Base-by-base conservation (phyloP, 2,113 vertebrate species). In the Aptenodytes patagonicus region DNA sequence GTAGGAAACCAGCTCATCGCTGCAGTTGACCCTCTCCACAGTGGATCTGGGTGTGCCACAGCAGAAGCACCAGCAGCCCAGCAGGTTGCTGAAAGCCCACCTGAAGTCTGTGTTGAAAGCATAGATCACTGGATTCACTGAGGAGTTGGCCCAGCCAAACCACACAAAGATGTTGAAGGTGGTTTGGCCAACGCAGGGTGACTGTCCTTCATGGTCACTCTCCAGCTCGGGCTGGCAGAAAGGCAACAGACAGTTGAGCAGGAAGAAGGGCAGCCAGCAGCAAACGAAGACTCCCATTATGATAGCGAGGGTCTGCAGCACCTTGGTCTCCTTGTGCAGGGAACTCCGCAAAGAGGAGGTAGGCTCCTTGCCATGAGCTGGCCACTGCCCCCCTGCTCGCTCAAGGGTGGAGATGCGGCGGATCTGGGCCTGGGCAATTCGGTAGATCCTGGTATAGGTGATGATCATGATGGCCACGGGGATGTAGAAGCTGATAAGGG, bases 91-190 rank as follows among this genome's bases (percentile, higher is more conserved):
- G 93, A 99, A 99, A 31, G 98, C 98, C 93, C 97, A 97, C 54
- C 98, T 95, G 89, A 98, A 99, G 73, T 99, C 98, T 2, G 98
- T 92, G 1, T 99, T 99, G 96, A 99, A 99, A 65, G 98, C 98
- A 49, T 99, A 99, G 51, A 99, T 98, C 11, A 98, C 98, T 26
- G 98, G 98, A 76, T 99, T 99, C 55, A 99, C 87, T 3, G 98
- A 98, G 10, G 98, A 99, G 88, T 98, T 99, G 83, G 98, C 98
- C 98, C 98, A 98, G 51, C 98, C 98, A 91, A 98, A 98, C 98
- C 98, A 99, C 47, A 98, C 98, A 19, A 99, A 99, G 95, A 99
- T 89, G 20, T 97, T 98, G 96, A 99, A 99, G 40, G 98, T 98
- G 42, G 98, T 98, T 92, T 98, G 97, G 96, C 98, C 96, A 66